Evolutionary conservation across 2,797 vertebrate genomes (phyloP).

Genomic region (Psittacula echo): DNA sequence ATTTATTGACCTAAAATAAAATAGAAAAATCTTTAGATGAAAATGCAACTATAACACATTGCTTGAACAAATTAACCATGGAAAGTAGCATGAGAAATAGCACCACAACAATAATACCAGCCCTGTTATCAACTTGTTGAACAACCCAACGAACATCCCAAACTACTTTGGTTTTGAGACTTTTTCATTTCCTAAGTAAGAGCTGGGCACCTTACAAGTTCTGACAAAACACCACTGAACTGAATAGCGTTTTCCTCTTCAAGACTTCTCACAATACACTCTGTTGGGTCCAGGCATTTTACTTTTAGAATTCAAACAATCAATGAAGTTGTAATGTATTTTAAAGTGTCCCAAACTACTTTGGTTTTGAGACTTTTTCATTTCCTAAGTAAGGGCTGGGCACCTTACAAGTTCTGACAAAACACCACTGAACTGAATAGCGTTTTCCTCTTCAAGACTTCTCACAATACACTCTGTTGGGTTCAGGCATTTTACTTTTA

Average conservation of each 20-base stretch:
- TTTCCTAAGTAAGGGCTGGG: not conserved
- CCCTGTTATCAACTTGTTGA: not conserved
- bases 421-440: not conserved
- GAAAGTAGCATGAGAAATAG: not conserved
- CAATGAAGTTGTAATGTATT: not conserved
- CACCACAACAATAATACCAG: not conserved
- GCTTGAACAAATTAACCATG: not conserved
- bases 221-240: not conserved
- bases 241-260: not conserved
- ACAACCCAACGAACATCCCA: not conserved
- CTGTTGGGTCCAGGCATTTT: not conserved
- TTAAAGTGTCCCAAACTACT: not conserved
- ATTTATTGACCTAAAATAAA: constrained; percentile 89
- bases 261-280: not conserved
- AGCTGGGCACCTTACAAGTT: not conserved
- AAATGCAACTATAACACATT: not conserved
- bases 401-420: not conserved
- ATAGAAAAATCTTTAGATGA: not conserved
- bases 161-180: not conserved
- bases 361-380: not conserved
- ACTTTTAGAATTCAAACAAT: not conserved
- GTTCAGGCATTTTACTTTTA: not conserved
- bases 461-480: rapidly evolving
- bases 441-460: not conserved
- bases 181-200: not conserved